Evolutionary conservation across 1,140 invertebrate genomes (phyloP), one percentile per base, ranked within the genome.

Genomic region (Drosophila ananassae): DNA sequence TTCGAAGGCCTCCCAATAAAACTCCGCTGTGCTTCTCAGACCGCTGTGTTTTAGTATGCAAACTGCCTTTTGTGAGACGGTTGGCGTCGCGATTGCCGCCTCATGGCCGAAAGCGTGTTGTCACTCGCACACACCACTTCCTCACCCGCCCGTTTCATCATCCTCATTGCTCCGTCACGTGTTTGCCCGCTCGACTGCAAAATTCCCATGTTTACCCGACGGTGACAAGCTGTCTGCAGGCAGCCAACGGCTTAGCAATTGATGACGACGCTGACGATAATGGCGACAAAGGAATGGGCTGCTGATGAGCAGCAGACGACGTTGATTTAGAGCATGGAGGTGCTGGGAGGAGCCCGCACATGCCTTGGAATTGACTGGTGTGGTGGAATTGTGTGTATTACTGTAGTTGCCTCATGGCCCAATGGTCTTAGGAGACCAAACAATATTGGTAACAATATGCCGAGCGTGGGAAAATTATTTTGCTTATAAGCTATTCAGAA

Each of bases 181-280:
- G 85, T 89, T 79, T 89, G 83, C 79, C 76, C 68, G 85, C 80
- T 89, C 85, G 78, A 85, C 80, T 81, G 85, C 85, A 78, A 89
- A 89, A 89, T 85, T 89, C 80, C 66, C 75, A 85, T 89, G 85
- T 89, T 89, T 89, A 67, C 85, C 78, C 77, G 75, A 85, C 80
- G 85, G 85, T 89, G 85, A 89, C 85, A 89, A 85, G 80, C 85
- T 89, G 85, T 89, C 85, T 89, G 85, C 80, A 89, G 72, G 77
- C 81, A 67, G 77, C 81, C 64, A 73, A 46, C 51, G 57, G 69
- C 72, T 64, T 59, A 71, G 72, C 72, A 89, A 89, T 89, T 89
- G 85, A 90, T 89, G 85, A 90, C 77, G 34, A 37, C 34, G 34
- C 10, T 10, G 85, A 72, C 67, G 85, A 81, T 79, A 79, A 77